Conservation (phyloP, 2,797 vertebrate genomes). For the Pygocentrus nattereri region DNA sequence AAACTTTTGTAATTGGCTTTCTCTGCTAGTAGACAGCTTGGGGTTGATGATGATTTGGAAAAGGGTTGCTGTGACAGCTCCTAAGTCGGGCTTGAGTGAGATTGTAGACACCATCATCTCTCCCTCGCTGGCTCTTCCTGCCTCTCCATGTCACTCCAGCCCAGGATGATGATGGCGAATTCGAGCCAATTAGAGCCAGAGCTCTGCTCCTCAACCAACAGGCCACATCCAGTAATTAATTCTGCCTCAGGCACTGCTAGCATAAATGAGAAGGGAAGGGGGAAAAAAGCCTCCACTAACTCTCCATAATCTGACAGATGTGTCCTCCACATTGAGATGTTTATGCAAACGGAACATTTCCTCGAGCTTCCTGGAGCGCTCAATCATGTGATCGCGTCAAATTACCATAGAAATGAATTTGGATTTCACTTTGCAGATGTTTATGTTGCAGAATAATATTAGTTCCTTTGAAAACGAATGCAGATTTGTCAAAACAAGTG, state of each 20-base stretch:
- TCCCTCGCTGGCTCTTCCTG: constrained; percentile 66
- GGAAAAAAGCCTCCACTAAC: constrained; percentile 55
- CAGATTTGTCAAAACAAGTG: constrained; percentile 54
- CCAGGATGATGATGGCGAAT: constrained; percentile 69
- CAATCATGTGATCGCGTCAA: constrained; percentile 52
- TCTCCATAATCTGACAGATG: constrained; percentile 59
- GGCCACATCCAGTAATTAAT: constrained; percentile 75
- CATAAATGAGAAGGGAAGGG: constrained; percentile 64
- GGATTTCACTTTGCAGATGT: constrained; percentile 51
- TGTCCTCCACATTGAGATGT: constrained; percentile 65
- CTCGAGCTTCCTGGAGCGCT: constrained; percentile 49
- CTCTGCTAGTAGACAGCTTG: not conserved
- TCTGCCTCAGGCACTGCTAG: constrained; percentile 72
- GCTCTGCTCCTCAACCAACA: constrained; percentile 68
- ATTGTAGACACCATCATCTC: constrained; percentile 70
- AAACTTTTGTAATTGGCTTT: constrained; percentile 49
- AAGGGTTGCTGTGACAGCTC: constrained; percentile 70
- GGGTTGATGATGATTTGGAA: constrained; percentile 70
- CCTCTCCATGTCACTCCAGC: constrained; percentile 59
- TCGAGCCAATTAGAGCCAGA: constrained; percentile 78
- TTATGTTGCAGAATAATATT: constrained; percentile 47
- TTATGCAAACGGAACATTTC: constrained; percentile 56
- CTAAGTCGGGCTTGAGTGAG: constrained; percentile 68
- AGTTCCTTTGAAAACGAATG: constrained; percentile 9
- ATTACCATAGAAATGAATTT: constrained; percentile 59